A percentile compares a stretch with the other conserved stretches of the same genome.
These are phyloP conservation scores for Melinopterus prodromus DNA, from an alignment of 2,888 invertebrate genomes.

Conservation along the genomic window DNA sequence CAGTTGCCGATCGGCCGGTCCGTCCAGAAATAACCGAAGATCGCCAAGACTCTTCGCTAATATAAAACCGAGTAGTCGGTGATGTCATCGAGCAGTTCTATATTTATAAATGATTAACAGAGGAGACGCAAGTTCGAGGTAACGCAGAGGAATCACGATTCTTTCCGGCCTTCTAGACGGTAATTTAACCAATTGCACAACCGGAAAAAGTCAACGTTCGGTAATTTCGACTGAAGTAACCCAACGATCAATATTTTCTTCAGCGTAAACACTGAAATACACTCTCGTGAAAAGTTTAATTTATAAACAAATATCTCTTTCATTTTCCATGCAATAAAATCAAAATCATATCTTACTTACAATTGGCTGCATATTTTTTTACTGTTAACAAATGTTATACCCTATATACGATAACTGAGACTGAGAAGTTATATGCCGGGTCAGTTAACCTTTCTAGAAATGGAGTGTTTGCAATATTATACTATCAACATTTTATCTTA, in stretches of 20 bases:
- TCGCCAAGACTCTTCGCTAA: conserved; percentile 9
- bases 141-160: background rate
- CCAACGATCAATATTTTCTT: background rate
- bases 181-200: background rate
- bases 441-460: no score
- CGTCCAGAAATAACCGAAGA: conserved; percentile 18
- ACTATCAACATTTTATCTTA: no score
- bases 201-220: background rate
- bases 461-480: no score
- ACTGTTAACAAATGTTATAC: no score
- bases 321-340: no score
- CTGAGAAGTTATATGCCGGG: no score
- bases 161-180: background rate
- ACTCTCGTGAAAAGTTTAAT: background rate
- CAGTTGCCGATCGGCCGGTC: background rate
- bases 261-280: background rate
- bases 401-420: no score
- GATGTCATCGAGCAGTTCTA: conserved; percentile 18
- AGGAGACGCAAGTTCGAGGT: conserved; percentile 14
- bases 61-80: conserved; percentile 14
- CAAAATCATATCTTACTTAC: no score
- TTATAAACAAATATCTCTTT: no score
- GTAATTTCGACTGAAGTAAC: background rate
- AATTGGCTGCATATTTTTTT: no score
- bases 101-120: conserved; percentile 24